Evolutionary conservation across 2,113 vertebrate genomes (phyloP).

Genomic region (Sebastes schlegelii): DNA sequence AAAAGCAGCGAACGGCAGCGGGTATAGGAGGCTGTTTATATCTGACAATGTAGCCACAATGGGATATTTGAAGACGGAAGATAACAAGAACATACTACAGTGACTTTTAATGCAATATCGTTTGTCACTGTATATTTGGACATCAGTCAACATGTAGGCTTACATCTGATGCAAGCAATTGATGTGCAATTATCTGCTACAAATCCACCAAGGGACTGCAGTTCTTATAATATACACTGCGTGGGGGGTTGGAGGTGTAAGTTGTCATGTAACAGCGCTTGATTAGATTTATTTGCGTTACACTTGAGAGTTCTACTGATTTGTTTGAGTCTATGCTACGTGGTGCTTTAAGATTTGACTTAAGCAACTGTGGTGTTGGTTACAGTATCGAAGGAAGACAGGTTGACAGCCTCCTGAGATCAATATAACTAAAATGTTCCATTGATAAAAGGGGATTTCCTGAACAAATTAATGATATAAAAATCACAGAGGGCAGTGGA

Average conservation of each 20-base stretch:
- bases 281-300: slow-evolving; percentile 48
- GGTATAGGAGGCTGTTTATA: not conserved
- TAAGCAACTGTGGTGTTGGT: slow-evolving; percentile 13
- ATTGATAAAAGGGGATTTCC: not conserved
- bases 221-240: not conserved
- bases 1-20: not conserved
- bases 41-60: not conserved
- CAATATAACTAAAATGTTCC: not conserved
- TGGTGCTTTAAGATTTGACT: slow-evolving; percentile 5
- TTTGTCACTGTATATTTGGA: not conserved
- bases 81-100: not conserved
- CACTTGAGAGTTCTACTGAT: slow-evolving; percentile 43
- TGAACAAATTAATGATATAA: not conserved
- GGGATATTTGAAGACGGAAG: not conserved
- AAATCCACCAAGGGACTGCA: not conserved
- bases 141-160: not conserved
- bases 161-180: not conserved
- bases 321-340: slow-evolving; percentile 22
- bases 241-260: slow-evolving; percentile 16
- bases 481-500: not conserved
- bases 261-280: slow-evolving; percentile 32
- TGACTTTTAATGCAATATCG: not conserved
- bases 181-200: not conserved
- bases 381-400: not conserved
- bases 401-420: not conserved